Evolutionary conservation across 2,888 invertebrate genomes (phyloP).

Genomic region (Mimas tiliae): DNA sequence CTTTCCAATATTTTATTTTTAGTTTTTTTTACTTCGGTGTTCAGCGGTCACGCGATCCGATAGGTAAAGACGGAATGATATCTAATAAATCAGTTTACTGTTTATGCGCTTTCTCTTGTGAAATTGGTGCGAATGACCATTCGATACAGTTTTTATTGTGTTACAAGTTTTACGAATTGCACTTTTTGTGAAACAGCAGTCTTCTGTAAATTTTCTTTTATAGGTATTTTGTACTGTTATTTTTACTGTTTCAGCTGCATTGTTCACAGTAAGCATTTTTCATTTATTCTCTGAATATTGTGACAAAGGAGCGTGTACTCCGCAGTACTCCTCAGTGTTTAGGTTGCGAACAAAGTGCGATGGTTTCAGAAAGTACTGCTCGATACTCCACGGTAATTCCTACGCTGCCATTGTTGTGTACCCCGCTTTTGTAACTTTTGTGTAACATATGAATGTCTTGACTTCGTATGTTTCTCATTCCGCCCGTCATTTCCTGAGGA

Average conservation of each 20-base stretch:
- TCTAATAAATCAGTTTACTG: slow-evolving; percentile 48
- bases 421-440: slow-evolving; percentile 56
- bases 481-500: slow-evolving; percentile 41
- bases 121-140: slow-evolving; percentile 43
- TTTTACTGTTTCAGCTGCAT: slow-evolving; percentile 16
- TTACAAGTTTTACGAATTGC: slow-evolving; percentile 21
- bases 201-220: slow-evolving; percentile 27
- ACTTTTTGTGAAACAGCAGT: slow-evolving; percentile 22
- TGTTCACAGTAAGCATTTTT: slow-evolving; percentile 22
- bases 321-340: slow-evolving; percentile 59
- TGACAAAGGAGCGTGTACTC: slow-evolving; percentile 25
- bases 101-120: slow-evolving; percentile 49
- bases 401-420: slow-evolving; percentile 59
- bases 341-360: slow-evolving; percentile 51
- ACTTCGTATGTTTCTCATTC: slow-evolving; percentile 51
- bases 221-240: slow-evolving; percentile 18
- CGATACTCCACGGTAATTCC: slow-evolving; percentile 63
- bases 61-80: slow-evolving; percentile 26
- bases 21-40: slow-evolving; percentile 40
- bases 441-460: slow-evolving; percentile 56
- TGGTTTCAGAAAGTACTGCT: slow-evolving; percentile 60
- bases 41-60: slow-evolving; percentile 40
- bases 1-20: slow-evolving; percentile 35
- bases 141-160: slow-evolving; percentile 42
- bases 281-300: slow-evolving; percentile 20